These are phyloP conservation scores for Dicranocentrus wangi DNA, from an alignment of 2,888 invertebrate species.

Conservation along the genomic window DNA sequence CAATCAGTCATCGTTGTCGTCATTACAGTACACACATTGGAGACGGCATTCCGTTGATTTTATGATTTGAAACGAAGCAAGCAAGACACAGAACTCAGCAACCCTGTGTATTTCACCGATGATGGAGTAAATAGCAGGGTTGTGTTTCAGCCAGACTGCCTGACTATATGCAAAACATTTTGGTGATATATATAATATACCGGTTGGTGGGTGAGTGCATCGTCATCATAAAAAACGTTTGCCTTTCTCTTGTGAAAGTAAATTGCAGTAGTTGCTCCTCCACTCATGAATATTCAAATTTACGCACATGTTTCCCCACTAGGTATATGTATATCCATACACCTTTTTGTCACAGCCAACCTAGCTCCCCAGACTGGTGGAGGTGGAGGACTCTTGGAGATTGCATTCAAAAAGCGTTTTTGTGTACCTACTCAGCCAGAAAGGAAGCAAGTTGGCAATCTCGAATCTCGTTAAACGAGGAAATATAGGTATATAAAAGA, in stretches of 20 bases:
- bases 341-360: no score
- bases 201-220: conserved; percentile 30
- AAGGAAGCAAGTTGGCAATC: conserved; percentile 12
- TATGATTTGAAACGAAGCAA: no score
- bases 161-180: no score
- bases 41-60: no score
- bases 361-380: no score
- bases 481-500: not conserved
- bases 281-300: conserved; percentile 46
- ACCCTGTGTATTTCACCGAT: no score
- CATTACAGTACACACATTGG: not conserved
- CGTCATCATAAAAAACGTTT: conserved; percentile 49
- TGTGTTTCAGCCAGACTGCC: no score
- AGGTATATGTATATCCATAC: no score
- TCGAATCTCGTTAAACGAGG: conserved; percentile 1
- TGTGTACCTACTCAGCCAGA: not conserved
- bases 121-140: no score
- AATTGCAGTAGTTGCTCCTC: conserved; percentile 14
- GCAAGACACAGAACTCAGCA: no score
- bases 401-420: conserved; percentile 4
- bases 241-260: not conserved
- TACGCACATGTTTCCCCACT: not conserved
- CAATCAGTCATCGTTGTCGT: conserved; percentile 69
- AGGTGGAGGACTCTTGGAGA: not conserved
- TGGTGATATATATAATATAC: no score